These are phyloP conservation scores for Equus przewalskii DNA, from an alignment of 2,113 vertebrate genomes.

Conservation along the genomic window DNA sequence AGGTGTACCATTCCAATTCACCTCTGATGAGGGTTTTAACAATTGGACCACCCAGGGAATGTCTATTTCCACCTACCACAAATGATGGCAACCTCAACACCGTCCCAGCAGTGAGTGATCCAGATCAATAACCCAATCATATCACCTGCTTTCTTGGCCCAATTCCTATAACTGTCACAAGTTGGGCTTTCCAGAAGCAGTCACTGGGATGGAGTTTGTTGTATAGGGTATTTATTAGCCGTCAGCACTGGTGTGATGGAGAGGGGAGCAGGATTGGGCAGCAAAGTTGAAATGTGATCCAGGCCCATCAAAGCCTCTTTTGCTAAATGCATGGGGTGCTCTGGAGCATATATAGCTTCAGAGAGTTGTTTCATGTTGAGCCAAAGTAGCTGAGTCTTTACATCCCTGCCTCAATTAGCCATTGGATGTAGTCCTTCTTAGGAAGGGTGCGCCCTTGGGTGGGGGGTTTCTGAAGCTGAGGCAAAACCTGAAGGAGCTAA, in stretches of 20 bases:
- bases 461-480: not conserved
- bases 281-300: not conserved
- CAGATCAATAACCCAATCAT: not conserved
- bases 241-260: not conserved
- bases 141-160: not conserved
- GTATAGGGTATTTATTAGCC: not conserved
- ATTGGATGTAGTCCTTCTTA: not conserved
- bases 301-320: not conserved
- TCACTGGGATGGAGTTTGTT: not conserved
- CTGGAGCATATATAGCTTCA: not conserved
- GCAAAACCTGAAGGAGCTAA: not conserved
- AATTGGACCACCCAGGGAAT: not conserved
- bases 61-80: not conserved
- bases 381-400: not conserved
- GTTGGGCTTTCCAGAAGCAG: not conserved
- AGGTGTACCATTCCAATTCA: not conserved
- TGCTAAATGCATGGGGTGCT: not conserved
- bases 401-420: too few relatives aligned
- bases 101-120: not conserved
- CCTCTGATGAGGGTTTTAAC: not conserved
- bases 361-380: not conserved
- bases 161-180: not conserved
- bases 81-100: not conserved
- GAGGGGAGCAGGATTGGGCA: not conserved
- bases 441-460: not conserved